These are phyloP conservation scores for Chamaea fasciata DNA, from an alignment of 2,113 vertebrate genomes.

Conservation along the genomic window DNA sequence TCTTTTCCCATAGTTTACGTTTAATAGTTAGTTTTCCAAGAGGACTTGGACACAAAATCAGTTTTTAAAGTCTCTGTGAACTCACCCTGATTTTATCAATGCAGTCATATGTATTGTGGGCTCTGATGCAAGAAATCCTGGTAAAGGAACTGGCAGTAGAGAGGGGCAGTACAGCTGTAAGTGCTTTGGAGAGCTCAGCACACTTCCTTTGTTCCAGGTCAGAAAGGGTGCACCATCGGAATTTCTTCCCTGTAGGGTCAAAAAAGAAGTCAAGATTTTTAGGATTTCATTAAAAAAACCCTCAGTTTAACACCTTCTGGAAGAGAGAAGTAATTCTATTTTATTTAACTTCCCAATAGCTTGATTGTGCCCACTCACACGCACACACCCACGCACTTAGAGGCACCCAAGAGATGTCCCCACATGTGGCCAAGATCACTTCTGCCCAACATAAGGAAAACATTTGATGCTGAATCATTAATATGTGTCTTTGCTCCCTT, in stretches of 20 bases:
- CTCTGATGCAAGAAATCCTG: conserved; percentile 82
- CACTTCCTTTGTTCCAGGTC: conserved; percentile 86
- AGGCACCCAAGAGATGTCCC: background rate
- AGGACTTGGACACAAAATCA: background rate
- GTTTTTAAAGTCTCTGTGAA: background rate
- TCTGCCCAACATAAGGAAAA: background rate
- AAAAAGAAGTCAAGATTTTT: background rate
- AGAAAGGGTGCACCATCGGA: conserved; percentile 88
- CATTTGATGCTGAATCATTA: background rate
- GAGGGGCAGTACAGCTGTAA: conserved; percentile 69
- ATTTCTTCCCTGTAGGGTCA: conserved; percentile 79
- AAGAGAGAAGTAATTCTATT: background rate
- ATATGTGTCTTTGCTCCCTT: background rate
- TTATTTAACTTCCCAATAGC: background rate
- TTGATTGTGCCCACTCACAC: background rate
- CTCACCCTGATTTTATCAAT: conserved; percentile 85
- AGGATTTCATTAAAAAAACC: background rate
- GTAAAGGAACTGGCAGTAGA: conserved; percentile 58
- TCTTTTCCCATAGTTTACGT: background rate
- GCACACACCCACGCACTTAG: background rate
- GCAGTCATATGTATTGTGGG: conserved; percentile 81
- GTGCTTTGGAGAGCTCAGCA: conserved; percentile 81
- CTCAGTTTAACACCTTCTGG: background rate
- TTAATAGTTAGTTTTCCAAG: background rate
- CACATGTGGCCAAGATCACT: background rate